phyloP scores from a whole-genome alignment of 2,113 vertebrate species.

The Urocitellus parryii region DNA sequence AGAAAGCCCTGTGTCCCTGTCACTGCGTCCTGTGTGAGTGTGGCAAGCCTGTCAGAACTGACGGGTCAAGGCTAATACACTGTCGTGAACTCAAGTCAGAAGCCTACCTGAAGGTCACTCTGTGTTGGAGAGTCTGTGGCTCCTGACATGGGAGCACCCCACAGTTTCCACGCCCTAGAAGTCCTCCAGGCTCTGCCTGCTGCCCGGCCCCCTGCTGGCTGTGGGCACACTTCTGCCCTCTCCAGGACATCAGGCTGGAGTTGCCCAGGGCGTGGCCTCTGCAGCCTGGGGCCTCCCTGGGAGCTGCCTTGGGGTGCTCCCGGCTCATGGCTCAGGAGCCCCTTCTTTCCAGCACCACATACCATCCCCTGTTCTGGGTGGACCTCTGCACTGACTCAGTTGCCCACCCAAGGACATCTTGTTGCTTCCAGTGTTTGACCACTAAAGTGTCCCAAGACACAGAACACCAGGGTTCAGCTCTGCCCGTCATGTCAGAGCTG shows the following conservation, averaged over 20 bases:
- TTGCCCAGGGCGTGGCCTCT: no score
- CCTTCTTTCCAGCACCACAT: no score
- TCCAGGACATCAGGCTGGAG: no score
- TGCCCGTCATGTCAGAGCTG: background rate
- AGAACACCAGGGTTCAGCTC: fast-evolving
- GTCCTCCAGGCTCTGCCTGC: background rate
- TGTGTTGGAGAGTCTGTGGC: background rate
- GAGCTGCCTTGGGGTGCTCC: no score
- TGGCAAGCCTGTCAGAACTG: fast-evolving
- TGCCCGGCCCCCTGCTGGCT: no score
- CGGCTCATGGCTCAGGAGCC: no score
- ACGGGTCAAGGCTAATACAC: fast-evolving
- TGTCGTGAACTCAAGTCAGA: background rate
- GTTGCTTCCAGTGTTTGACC: no score
- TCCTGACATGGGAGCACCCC: fast-evolving
- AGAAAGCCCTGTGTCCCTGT: no score
- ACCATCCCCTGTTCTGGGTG: no score
- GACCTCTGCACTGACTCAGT: no score
- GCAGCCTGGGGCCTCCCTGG: no score
- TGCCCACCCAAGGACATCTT: background rate
- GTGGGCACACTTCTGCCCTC: no score
- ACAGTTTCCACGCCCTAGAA: background rate
- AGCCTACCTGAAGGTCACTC: background rate
- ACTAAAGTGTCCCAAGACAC: background rate
- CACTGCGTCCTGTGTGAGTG: background rate